Conservation (phyloP, 2,113 vertebrate genomes). For the Raja brachyura region DNA sequence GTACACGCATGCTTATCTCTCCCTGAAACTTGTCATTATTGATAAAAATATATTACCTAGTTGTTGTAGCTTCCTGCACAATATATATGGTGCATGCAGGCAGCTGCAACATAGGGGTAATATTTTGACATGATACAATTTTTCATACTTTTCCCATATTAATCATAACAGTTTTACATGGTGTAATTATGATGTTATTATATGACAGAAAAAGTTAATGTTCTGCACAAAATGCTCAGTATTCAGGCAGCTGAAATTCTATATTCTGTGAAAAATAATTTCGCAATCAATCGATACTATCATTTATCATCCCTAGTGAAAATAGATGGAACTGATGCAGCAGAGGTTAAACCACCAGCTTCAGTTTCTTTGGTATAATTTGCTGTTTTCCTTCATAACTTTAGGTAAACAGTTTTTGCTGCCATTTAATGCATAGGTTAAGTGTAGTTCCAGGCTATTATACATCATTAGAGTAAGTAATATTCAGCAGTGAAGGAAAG, state of each 20-base stretch:
- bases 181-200: slow-evolving; percentile 30
- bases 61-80: neutral
- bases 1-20: neutral
- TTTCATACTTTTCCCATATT: slow-evolving; percentile 28
- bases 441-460: slow-evolving; percentile 91
- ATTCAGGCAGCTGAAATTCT: slow-evolving; percentile 15
- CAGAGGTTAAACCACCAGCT: slow-evolving; percentile 58
- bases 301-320: slow-evolving; percentile 56
- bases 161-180: slow-evolving; percentile 34
- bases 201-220: slow-evolving; percentile 22
- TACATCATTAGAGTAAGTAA: slow-evolving; percentile 90
- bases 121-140: slow-evolving; percentile 23
- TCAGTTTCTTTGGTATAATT: slow-evolving; percentile 59
- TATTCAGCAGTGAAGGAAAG: slow-evolving; percentile 71
- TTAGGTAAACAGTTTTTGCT: slow-evolving; percentile 60
- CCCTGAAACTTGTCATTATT: neutral
- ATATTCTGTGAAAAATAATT: slow-evolving; percentile 34
- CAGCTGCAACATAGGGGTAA: neutral
- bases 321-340: slow-evolving; percentile 55
- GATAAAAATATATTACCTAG: slow-evolving; percentile 5
- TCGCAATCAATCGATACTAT: slow-evolving; percentile 47
- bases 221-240: slow-evolving; percentile 18
- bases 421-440: slow-evolving; percentile 79
- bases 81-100: neutral
- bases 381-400: slow-evolving; percentile 60